Evolutionary conservation across 2,888 invertebrate genomes (phyloP).

Genomic region (Stenotaenia linearis): DNA sequence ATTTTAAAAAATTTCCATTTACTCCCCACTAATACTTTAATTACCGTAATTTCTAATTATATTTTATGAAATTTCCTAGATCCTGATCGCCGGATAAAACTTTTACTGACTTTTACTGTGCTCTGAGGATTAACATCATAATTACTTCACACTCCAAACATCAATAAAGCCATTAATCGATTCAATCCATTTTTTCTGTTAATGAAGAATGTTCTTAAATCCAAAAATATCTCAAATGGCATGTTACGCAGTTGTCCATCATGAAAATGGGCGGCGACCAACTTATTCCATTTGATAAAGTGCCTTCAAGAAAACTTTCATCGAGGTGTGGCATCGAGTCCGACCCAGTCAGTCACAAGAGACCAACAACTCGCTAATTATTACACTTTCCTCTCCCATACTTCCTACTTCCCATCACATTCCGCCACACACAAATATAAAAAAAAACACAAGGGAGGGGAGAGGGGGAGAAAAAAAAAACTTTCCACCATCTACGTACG

Average conservation of each 20-base stretch:
- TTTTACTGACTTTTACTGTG: too few relatives aligned
- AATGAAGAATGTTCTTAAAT: background rate
- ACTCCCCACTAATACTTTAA: too few relatives aligned
- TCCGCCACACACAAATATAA: background rate
- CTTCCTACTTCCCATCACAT: background rate
- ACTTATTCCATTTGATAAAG: background rate
- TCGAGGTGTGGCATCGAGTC: background rate
- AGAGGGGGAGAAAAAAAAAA: too few relatives aligned
- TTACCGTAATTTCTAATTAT: too few relatives aligned
- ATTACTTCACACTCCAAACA: background rate
- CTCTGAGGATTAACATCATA: background rate
- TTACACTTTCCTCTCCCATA: background rate
- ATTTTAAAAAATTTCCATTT: too few relatives aligned
- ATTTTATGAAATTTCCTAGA: too few relatives aligned
- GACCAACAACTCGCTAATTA: background rate
- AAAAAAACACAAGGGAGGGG: background rate
- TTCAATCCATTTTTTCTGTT: background rate
- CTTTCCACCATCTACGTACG: background rate
- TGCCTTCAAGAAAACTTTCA: background rate
- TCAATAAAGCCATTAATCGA: background rate
- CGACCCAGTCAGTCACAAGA: background rate
- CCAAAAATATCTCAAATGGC: background rate
- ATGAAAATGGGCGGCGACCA: background rate
- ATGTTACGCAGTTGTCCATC: background rate
- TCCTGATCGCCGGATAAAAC: too few relatives aligned